Conservation (phyloP, 2,888 invertebrate genomes). For the Endotricha flammealis region DNA sequence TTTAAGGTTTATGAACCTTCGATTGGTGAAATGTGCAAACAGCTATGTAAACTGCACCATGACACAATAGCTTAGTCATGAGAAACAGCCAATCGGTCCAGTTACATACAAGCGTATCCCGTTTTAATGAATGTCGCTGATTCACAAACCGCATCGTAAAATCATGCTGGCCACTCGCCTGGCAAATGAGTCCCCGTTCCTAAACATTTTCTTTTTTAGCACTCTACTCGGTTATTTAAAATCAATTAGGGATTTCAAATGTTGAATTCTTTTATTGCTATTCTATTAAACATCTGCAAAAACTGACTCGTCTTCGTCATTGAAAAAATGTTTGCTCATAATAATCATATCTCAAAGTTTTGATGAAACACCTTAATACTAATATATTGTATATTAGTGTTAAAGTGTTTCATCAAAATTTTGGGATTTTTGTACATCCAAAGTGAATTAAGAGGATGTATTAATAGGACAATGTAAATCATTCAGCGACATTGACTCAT, state of each 20-base stretch:
- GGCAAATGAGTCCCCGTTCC: slow-evolving; percentile 40
- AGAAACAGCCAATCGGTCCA: slow-evolving; percentile 35
- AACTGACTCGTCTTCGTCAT: too few relatives aligned
- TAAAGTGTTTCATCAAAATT: background rate
- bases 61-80: slow-evolving; percentile 39
- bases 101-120: slow-evolving; percentile 38
- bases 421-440: too few relatives aligned
- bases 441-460: background rate
- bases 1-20: too few relatives aligned
- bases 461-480: slow-evolving; percentile 39
- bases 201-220: slow-evolving; percentile 8
- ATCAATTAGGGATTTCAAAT: background rate
- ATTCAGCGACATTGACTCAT: slow-evolving; percentile 55
- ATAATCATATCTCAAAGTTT: slow-evolving; percentile 1
- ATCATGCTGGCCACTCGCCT: slow-evolving; percentile 46
- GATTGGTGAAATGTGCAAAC: background rate
- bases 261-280: too few relatives aligned
- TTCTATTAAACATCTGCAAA: too few relatives aligned
- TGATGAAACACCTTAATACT: too few relatives aligned
- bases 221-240: background rate
- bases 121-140: slow-evolving; percentile 55
- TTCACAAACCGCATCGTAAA: slow-evolving; percentile 54
- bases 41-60: slow-evolving; percentile 20
- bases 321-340: too few relatives aligned
- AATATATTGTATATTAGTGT: too few relatives aligned